A percentile compares a stretch with the other conserved stretches of the same genome.
phyloP scores from a whole-genome alignment of 2,113 vertebrate genomes.

The Albula glossodonta region DNA sequence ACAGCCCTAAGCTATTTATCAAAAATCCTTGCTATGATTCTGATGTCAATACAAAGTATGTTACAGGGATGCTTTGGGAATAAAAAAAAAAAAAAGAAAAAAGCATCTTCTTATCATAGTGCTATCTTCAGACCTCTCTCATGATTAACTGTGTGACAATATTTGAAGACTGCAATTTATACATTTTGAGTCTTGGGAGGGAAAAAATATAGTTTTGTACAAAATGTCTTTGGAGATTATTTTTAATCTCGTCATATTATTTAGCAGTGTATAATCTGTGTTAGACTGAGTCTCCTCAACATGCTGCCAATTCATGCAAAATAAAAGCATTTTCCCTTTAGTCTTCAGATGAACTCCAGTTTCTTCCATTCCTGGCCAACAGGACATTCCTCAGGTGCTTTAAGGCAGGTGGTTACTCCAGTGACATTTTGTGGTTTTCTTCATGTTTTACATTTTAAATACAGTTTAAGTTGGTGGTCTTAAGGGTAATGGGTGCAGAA shows the following conservation, averaged over 20 bases:
- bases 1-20: neutral
- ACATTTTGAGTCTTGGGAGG: neutral
- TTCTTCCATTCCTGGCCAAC: neutral
- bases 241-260: neutral
- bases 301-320: neutral
- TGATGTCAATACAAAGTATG: neutral
- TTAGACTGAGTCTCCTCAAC: neutral
- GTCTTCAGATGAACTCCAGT: neutral
- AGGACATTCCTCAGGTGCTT: neutral
- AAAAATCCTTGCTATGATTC: neutral
- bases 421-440: neutral
- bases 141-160: neutral
- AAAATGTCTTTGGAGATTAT: neutral
- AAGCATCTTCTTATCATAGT: neutral
- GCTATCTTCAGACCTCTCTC: neutral
- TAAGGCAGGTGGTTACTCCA: neutral
- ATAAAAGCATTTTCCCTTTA: neutral
- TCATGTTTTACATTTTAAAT: too few relatives aligned
- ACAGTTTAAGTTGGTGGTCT: too few relatives aligned
- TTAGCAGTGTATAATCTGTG: neutral
- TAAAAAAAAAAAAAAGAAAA: neutral
- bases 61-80: neutral
- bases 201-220: neutral
- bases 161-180: neutral
- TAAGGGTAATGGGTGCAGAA: neutral